Conservation (phyloP, 1,140 invertebrate species). For the Spodoptera litura region DNA sequence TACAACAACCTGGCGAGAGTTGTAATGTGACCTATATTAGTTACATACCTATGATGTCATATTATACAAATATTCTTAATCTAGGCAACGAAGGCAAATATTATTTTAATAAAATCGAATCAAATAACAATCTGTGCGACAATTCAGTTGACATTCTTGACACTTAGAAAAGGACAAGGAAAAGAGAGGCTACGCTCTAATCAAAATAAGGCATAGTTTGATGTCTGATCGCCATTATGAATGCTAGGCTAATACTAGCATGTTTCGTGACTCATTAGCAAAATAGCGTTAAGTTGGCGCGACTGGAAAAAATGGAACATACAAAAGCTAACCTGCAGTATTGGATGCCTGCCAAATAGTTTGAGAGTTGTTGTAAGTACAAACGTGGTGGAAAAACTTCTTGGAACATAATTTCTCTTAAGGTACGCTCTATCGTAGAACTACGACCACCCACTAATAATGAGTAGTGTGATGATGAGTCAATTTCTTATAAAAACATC, state of each 20-base stretch:
- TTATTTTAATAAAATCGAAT: too few species aligned
- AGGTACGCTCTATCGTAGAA: too few species aligned
- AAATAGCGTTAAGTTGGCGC: conserved; percentile 43
- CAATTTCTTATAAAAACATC: too few species aligned
- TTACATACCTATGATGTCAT: too few species aligned
- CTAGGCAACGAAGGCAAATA: too few species aligned
- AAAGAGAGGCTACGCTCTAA: not conserved
- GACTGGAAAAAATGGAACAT: conserved; percentile 38
- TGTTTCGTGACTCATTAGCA: conserved; percentile 43
- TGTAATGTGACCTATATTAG: too few species aligned
- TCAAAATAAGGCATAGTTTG: conserved; percentile 5
- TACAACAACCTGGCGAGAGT: too few species aligned
- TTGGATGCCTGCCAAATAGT: conserved; percentile 66
- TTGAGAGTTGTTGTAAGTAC: conserved; percentile 41
- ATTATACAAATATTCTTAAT: too few species aligned
- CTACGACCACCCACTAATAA: too few species aligned
- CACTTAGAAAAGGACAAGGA: not conserved
- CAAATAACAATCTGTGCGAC: too few species aligned
- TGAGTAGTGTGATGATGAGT: too few species aligned
- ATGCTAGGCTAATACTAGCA: conserved; percentile 9
- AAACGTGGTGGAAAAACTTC: not conserved
- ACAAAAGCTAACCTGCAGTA: conserved; percentile 61
- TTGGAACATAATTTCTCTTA: not conserved
- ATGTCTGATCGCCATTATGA: conserved; percentile 25
- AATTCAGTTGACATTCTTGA: too few species aligned